Conservation (phyloP, 2,888 invertebrate species). For the Galerucella nymphaeae region DNA sequence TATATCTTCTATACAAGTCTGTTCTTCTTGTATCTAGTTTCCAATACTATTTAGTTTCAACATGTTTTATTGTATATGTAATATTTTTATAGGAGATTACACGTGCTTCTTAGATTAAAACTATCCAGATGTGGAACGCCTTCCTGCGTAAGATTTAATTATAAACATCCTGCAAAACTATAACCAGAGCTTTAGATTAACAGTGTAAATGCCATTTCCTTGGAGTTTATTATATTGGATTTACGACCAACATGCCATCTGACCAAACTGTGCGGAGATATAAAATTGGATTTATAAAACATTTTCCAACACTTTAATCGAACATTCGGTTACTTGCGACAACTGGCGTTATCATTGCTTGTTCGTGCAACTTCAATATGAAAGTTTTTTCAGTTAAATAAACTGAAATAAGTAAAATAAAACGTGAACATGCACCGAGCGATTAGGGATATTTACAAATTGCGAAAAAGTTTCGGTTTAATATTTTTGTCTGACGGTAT, state of each 20-base stretch:
- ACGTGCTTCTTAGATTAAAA: not conserved
- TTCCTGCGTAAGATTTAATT: slow-evolving; percentile 16
- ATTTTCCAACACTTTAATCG: not conserved
- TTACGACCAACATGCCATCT: slow-evolving; percentile 20
- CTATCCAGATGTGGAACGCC: not conserved
- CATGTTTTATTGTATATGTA: no score
- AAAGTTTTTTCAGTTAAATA: not conserved
- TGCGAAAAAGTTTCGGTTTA: no score
- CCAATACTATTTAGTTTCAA: no score
- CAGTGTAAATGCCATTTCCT: slow-evolving; percentile 20
- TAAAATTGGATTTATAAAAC: slow-evolving; percentile 22
- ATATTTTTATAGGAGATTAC: not conserved
- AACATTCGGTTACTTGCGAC: slow-evolving; percentile 6
- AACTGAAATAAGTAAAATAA: not conserved
- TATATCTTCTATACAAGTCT: no score
- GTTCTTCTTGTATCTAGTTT: no score
- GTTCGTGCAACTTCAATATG: slow-evolving; percentile 52
- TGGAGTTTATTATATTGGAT: slow-evolving; percentile 26
- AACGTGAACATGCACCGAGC: not conserved
- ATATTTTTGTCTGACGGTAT: no score
- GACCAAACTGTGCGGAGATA: slow-evolving; percentile 9
- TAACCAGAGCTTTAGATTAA: slow-evolving; percentile 20
- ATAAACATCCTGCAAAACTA: slow-evolving; percentile 18
- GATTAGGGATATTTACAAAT: not conserved
- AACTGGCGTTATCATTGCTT: slow-evolving; percentile 32